Conservation (phyloP, 2,113 vertebrate species). For the Catharus minimus region DNA sequence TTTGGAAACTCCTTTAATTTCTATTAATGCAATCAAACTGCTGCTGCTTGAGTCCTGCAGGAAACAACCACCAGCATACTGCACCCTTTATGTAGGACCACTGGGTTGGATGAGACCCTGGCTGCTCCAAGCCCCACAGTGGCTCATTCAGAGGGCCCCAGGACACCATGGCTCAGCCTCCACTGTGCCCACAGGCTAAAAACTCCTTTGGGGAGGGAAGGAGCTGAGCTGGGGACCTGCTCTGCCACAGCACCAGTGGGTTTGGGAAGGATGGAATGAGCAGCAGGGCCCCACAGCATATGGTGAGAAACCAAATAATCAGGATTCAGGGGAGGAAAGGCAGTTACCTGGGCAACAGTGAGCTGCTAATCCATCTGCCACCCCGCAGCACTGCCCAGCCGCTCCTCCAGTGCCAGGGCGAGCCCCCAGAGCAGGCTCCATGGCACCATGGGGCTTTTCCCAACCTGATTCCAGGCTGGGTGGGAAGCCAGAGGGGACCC, state of each 20-base stretch:
- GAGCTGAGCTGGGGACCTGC: neutral
- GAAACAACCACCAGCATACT: neutral
- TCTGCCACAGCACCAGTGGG: neutral
- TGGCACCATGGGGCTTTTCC: fast-evolving
- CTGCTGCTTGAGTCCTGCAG: neutral
- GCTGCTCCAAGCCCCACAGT: fast-evolving
- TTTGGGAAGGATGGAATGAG: neutral
- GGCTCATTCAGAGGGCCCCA: neutral
- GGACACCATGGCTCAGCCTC: neutral
- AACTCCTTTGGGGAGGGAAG: neutral
- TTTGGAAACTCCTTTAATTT: neutral
- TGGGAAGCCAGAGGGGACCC: neutral
- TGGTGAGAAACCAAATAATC: neutral
- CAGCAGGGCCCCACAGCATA: fast-evolving
- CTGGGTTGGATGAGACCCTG: neutral
- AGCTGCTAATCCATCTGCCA: neutral
- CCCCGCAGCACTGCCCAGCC: neutral
- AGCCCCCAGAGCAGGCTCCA: neutral
- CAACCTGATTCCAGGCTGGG: fast-evolving
- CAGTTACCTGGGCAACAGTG: neutral
- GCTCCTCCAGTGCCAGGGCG: neutral
- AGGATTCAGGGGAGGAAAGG: constrained; percentile 5
- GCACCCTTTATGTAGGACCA: fast-evolving
- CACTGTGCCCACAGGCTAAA: neutral
- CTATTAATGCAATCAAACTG: neutral